phyloP scores from a whole-genome alignment of 2,888 invertebrate genomes.

The Meandrusa payeni region DNA sequence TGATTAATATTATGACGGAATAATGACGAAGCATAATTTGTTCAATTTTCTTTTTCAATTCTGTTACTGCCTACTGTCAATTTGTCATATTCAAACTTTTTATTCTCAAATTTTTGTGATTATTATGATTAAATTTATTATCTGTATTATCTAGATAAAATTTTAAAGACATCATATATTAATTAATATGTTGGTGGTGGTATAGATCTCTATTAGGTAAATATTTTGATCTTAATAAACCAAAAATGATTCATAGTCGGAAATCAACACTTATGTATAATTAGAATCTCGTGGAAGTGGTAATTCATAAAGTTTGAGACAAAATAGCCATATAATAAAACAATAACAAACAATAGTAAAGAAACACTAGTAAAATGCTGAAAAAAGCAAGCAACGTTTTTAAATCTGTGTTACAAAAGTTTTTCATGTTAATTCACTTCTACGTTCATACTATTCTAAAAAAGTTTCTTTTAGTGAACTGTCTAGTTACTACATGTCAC shows the following conservation, averaged over 20 bases:
- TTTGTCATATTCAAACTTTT: too few relatives aligned
- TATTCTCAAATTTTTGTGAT: too few relatives aligned
- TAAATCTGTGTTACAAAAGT: conserved; percentile 33
- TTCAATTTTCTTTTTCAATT: too few relatives aligned
- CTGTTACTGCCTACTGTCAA: too few relatives aligned
- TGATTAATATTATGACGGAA: conserved; percentile 37
- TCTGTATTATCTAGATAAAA: conserved; percentile 1
- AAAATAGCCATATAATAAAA: conserved; percentile 37
- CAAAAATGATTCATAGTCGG: conserved; percentile 1
- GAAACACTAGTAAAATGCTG: conserved; percentile 66
- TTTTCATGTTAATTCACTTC: conserved; percentile 27
- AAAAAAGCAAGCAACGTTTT: conserved; percentile 55
- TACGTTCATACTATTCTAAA: conserved; percentile 17
- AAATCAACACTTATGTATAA: conserved; percentile 10
- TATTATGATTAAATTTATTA: too few relatives aligned
- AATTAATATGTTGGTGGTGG: conserved; percentile 23
- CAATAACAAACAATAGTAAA: conserved; percentile 41
- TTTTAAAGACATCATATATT: conserved; percentile 1
- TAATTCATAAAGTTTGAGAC: conserved; percentile 66
- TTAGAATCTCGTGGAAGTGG: conserved; percentile 35
- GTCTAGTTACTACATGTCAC: conserved; percentile 48
- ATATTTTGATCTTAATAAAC: conserved; percentile 14
- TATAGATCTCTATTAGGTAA: conserved; percentile 15
- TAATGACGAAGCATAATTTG: conserved; percentile 27
- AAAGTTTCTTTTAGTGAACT: conserved; percentile 8